Base-by-base conservation (phyloP, 2,113 vertebrate species). In the Apaloderma vittatum region DNA sequence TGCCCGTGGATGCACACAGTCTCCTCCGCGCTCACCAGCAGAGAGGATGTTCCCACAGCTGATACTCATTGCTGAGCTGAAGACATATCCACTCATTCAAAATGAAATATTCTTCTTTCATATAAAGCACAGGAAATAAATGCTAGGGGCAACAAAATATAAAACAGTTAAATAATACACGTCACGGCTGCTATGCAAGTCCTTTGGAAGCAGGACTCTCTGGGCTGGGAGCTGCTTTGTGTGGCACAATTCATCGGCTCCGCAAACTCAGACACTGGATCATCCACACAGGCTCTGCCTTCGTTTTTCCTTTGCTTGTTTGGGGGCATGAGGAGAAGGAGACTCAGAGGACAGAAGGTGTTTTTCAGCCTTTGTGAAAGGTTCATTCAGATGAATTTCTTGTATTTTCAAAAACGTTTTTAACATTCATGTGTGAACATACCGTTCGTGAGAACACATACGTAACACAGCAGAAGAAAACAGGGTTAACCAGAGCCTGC, bases 61-160 rank as follows among this genome's bases (percentile, higher is more conserved):
- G 66, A 72, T 36, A 82, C 20, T 93, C 77, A 49, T 2, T 83
- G 59, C 34, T 78, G 48, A 90, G 48, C 66, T 65, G 51, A 85
- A 87, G 52, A 76, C 46, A 6, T 20, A 90, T 17, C 37, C 48
- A 87, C 16, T 59, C 1, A 90, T 79, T 81, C 6, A 68, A 84
- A 83, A 76, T 51, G 9, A 93, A 91, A 80, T 63, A 92, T 15
- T 86, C 8, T 94, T 92, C 51, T 37, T 72, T 65, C 73, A 37
- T 8, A n/a, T 37, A 77, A 90, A 83, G 82, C 43, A 57, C 67
- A 72, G 79, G 49, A 96, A 85, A 71, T 58, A 90, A 94, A 68
- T 61, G n/a, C 54, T 58, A 8, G 7, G 12, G 54, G 16, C 71
- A 86, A 11, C 45, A 29, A 90, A 86, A 63, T n/a, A 54, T 11